phyloP scores from a whole-genome alignment of 2,888 invertebrate genomes.

The Stegophylla sp. region DNA sequence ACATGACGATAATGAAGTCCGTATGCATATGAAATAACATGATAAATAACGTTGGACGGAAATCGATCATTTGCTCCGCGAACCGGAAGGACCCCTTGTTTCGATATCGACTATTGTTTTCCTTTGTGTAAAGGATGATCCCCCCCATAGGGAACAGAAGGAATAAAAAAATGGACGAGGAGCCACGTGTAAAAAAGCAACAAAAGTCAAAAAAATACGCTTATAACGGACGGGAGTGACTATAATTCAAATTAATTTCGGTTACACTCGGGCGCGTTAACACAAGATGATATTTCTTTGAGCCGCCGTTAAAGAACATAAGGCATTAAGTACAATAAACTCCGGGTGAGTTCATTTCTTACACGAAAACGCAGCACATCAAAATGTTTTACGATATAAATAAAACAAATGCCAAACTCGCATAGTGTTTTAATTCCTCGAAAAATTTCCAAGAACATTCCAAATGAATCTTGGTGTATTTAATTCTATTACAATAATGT shows the following conservation, averaged over 20 bases:
- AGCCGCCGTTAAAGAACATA: slow-evolving; percentile 12
- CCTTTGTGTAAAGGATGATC: slow-evolving; percentile 36
- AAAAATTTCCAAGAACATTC: no score
- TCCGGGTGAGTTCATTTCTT: no score
- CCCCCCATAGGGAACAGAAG: slow-evolving; percentile 22
- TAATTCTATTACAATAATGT: no score
- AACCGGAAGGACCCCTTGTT: slow-evolving; percentile 57
- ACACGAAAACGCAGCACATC: no score
- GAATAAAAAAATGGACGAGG: slow-evolving; percentile 47
- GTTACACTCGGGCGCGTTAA: slow-evolving; percentile 15
- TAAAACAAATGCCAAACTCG: no score
- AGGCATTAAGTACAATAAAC: not conserved
- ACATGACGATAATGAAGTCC: slow-evolving; percentile 52
- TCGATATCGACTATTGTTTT: slow-evolving; percentile 51
- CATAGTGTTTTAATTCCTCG: no score
- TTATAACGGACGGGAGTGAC: slow-evolving; percentile 19
- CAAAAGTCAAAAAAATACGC: slow-evolving; percentile 32
- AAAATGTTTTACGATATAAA: no score
- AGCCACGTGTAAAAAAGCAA: slow-evolving; percentile 24
- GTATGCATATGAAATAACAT: slow-evolving; percentile 29
- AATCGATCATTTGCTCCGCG: slow-evolving; percentile 56
- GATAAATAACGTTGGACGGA: slow-evolving; percentile 52
- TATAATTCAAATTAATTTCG: slow-evolving; percentile 42
- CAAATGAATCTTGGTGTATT: no score
- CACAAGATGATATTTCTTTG: slow-evolving; percentile 2